Base-by-base conservation (phyloP, 2,797 vertebrate species). In the Otolemur crassicaudatus region DNA sequence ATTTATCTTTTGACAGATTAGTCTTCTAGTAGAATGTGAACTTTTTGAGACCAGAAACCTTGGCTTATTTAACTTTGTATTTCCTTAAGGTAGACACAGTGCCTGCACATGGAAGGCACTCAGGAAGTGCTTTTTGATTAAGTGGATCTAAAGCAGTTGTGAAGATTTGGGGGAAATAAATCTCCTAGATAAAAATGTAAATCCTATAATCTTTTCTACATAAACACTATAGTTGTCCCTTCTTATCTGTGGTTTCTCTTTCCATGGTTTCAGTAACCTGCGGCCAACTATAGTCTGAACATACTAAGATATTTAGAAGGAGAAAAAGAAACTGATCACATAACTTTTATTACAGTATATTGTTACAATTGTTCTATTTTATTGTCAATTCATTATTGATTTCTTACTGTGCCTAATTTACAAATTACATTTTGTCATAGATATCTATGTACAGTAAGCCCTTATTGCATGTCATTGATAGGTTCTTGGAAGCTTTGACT, bases 111-210 rank as follows among this genome's bases (percentile, higher is more conserved):
- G 56, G 23, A 53, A 79, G 31, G 43, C 40, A 58, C 37, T 73
- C n/a, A 27, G 46, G 7, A 79, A 76, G 25, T 91, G 29, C 46
- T 69, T 94, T 93, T 81, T 86, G 16, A 94, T 80, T 91, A 37
- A 72, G 46, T 86, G 56, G 23, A 53, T 94, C 65, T 75, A 63
- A 97, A 94, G 16, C 25, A 40, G 13, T 88, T 91, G 20, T 77
- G 7, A 95, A 67, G 37, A 84, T 95, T 89, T 97, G n/a, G 22
- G 63, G 69, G 84, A 87, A 53, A 46, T 96, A 91, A 91, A 87
- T n/a, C 58, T 93, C n/a, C 34, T 88, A 65, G 11, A 43, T 92
- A 89, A 94, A 96, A 91, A 61, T 34, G 31, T 56, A 80, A 81
- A 65, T 69, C 72, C 84, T 77, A 25, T 31, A 87, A 70, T 12